phyloP scores from a whole-genome alignment of 2,888 invertebrate genomes.

The Pandemis heparana region DNA sequence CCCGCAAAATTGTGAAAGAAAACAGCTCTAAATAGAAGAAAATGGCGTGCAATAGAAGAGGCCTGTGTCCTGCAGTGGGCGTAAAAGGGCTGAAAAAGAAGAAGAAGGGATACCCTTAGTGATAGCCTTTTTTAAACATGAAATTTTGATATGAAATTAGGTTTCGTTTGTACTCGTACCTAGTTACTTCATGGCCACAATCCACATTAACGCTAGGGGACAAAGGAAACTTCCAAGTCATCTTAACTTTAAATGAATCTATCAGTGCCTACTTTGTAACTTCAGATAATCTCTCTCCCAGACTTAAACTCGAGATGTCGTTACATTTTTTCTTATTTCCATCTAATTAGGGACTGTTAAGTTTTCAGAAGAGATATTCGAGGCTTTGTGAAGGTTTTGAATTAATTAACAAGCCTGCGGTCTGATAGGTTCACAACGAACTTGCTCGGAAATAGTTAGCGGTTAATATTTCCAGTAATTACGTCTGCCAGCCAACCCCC shows the following conservation, averaged over 20 bases:
- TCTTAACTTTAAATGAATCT: slow-evolving; percentile 4
- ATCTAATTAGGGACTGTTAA: background rate
- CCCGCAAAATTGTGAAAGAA: no score
- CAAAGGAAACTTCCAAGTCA: slow-evolving; percentile 1
- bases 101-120: no score
- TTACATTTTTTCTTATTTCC: slow-evolving; percentile 6
- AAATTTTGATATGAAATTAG: no score
- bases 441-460: slow-evolving; percentile 6
- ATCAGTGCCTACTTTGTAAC: slow-evolving; percentile 2
- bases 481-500: background rate
- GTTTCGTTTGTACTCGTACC: slow-evolving; percentile 45
- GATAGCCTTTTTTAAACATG: no score
- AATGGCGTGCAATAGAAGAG: no score
- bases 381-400: slow-evolving; percentile 5
- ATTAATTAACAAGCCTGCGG: slow-evolving; percentile 27
- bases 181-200: background rate
- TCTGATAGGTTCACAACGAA: slow-evolving; percentile 11
- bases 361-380: background rate
- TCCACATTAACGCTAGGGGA: background rate
- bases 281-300: background rate
- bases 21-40: no score
- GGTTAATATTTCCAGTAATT: slow-evolving; percentile 23
- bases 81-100: no score
- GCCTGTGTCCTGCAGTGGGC: no score
- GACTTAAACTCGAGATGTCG: slow-evolving; percentile 4